Conservation (phyloP, 2,113 vertebrate genomes). For the Seriola aureovittata region DNA sequence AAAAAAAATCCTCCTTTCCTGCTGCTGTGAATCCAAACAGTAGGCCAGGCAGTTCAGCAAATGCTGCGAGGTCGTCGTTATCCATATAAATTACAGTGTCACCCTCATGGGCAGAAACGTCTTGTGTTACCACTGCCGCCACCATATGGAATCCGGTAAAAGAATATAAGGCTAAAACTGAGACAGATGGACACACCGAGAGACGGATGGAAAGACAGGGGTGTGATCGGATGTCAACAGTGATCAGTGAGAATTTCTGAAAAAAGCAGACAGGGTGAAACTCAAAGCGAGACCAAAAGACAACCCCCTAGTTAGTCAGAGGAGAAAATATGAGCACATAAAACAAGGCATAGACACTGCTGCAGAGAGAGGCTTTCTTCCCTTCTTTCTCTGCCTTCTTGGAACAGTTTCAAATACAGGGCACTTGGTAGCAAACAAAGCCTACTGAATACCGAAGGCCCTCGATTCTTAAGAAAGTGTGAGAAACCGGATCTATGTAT, state of each 20-base stretch:
- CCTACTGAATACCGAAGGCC: constrained; percentile 38
- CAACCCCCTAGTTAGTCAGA: constrained; percentile 47
- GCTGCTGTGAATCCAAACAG: constrained; percentile 49
- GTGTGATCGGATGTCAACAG: constrained; percentile 64
- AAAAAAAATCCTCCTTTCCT: constrained; percentile 2
- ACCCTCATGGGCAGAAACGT: constrained; percentile 47
- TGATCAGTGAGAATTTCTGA: constrained; percentile 44
- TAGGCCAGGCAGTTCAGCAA: constrained; percentile 55
- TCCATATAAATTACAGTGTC: constrained; percentile 62
- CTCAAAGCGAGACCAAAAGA: constrained; percentile 53
- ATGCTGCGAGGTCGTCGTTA: constrained; percentile 34
- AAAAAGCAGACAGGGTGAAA: constrained; percentile 60
- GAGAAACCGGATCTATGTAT: constrained; percentile 33
- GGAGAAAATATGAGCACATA: constrained; percentile 60
- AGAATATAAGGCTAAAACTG: constrained; percentile 53
- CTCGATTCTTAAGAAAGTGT: background rate
- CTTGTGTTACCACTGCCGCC: constrained; percentile 57
- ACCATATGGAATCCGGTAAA: constrained; percentile 57
- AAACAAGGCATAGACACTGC: constrained; percentile 36
- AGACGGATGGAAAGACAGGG: constrained; percentile 50
- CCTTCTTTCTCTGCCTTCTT: constrained; percentile 16
- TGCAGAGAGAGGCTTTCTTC: background rate
- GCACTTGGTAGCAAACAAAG: constrained; percentile 32
- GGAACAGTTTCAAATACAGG: constrained; percentile 35
- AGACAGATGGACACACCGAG: constrained; percentile 40